Evolutionary conservation across 2,888 invertebrate genomes (phyloP), one percentile per base, ranked within the genome.

Genomic region (Strigamia maritima): DNA sequence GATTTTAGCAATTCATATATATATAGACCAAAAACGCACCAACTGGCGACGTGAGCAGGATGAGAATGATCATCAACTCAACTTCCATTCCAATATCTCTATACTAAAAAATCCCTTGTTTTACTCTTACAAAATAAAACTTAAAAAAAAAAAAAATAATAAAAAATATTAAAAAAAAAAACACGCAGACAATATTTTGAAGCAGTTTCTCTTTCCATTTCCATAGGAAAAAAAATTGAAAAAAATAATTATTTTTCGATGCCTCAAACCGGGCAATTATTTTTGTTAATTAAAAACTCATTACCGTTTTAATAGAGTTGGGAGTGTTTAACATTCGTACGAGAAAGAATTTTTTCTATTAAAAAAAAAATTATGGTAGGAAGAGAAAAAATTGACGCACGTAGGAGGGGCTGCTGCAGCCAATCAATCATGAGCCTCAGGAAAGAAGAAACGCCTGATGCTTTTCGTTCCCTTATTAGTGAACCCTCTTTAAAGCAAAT

Each of bases 261-360:
- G 65, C 65, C 65, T 65, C 65, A 65, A 75, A 40, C 38, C 75
- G 75, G 40, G 38, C 40, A 75, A 75, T 75, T 75, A 75, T 40
- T 75, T 75, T 75, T 75, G 75, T 75, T 75, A 35, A 75, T 75
- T 75, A 75, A 75, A 75, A 75, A 75, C 75, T 75, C 75, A 40
- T 75, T 75, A 75, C 75, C 35, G 35, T 75, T 75, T 75, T 75
- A 75, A 75, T 75, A 40, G 75, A 75, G 75, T 75, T 65, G 65
- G 65, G 65, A 65, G 65, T 65, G 65, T 65, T 65, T 65, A 65
- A 65, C 65, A 65, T 65, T 65, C 65, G 65, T 65, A 65, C 24
- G 65, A 24, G 65, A 65, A 65, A 65, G 65, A 26, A 65, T 65
- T 65, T 75, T 75, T 40, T 31, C 26, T 31, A 16, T 31, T 22